Percentiles rank a stretch among this genome's conserved stretches.
Conservation (phyloP, 2,113 vertebrate genomes). For the Pitta sordida region DNA sequence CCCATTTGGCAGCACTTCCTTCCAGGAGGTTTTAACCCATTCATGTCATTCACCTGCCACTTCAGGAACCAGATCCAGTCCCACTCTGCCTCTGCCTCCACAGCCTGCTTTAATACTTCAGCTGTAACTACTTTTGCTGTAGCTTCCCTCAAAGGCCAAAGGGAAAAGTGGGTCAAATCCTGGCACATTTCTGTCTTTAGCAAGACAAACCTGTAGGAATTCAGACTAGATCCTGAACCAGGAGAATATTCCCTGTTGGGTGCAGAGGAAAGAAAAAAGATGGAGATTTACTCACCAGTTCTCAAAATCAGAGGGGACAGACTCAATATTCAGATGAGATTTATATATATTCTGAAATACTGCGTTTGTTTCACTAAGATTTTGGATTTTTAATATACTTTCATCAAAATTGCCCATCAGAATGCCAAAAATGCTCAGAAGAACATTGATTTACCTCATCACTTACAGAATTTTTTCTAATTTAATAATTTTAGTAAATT, state of each 20-base stretch:
- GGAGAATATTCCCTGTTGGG: neutral
- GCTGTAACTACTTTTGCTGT: neutral
- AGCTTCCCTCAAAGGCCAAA: neutral
- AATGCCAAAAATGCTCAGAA: neutral
- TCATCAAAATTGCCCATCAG: neutral
- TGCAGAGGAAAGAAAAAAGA: neutral
- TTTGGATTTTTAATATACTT: neutral
- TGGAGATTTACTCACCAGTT: neutral
- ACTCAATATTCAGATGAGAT: neutral
- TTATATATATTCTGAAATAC: neutral
- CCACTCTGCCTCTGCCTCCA: neutral
- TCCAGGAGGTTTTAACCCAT: neutral
- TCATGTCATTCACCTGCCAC: fast-evolving
- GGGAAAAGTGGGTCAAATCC: neutral
- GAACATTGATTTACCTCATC: neutral
- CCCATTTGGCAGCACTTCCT: neutral
- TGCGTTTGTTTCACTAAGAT: neutral
- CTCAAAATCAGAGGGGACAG: neutral
- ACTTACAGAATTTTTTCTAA: neutral
- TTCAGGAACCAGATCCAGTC: neutral
- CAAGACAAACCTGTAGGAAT: neutral
- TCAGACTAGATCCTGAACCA: neutral
- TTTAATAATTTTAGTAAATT: neutral
- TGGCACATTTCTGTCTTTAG: neutral
- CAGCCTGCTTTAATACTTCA: neutral